Conservation (phyloP, 2,888 invertebrate genomes). For the Aelia acuminata region DNA sequence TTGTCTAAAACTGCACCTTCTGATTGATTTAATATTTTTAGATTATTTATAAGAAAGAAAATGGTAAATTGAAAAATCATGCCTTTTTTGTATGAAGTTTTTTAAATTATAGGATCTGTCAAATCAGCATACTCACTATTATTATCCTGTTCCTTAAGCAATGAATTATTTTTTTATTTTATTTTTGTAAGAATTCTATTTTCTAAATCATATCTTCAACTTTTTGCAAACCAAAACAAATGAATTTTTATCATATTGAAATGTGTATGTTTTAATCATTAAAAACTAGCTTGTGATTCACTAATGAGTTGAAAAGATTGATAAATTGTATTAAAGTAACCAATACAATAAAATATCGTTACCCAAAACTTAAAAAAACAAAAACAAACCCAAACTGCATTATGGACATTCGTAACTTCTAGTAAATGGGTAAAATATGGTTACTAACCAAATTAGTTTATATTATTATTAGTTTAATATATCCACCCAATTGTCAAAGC, state of each 20-base stretch:
- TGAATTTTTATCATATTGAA: too few species aligned
- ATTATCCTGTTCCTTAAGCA: not conserved
- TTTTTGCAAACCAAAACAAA: too few species aligned
- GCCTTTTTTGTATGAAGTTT: not conserved
- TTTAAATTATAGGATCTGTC: not conserved
- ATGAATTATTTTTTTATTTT: not conserved
- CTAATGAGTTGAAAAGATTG: too few species aligned
- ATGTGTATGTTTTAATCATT: too few species aligned
- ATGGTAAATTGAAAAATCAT: not conserved
- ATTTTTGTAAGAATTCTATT: not conserved
- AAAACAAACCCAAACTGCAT: too few species aligned
- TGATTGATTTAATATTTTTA: not conserved
- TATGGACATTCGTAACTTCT: too few species aligned
- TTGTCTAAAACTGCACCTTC: slow-evolving; percentile 51
- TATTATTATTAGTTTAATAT: not conserved
- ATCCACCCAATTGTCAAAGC: not conserved
- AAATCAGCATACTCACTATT: not conserved
- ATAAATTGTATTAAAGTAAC: too few species aligned
- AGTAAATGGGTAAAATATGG: too few species aligned
- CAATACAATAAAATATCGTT: too few species aligned
- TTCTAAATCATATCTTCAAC: not conserved
- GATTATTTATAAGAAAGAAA: slow-evolving; percentile 2
- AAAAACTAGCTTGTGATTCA: too few species aligned
- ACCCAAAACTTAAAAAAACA: too few species aligned
- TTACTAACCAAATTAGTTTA: not conserved